Conservation (phyloP, 2,113 vertebrate genomes). For the Colistium nudipinnis region DNA sequence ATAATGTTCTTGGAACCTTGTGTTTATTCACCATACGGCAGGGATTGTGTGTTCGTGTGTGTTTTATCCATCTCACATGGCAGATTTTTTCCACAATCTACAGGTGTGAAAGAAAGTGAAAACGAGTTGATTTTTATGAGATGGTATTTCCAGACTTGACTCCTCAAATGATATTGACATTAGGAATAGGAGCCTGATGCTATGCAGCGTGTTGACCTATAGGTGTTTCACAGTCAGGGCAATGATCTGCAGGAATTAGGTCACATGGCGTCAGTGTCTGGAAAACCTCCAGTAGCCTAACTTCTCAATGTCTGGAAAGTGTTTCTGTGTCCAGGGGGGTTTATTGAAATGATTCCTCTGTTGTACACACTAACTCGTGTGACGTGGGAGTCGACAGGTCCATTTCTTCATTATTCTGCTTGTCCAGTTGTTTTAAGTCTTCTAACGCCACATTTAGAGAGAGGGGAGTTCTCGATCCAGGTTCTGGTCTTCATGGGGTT, state of each 20-base stretch:
- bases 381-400: slow-evolving; percentile 15
- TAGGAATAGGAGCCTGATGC: slow-evolving; percentile 11
- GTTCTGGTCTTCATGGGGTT: neutral
- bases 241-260: slow-evolving; percentile 59
- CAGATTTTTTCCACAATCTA: neutral
- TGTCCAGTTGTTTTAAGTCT: neutral
- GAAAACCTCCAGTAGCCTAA: slow-evolving; percentile 59
- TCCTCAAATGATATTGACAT: no score
- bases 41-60: neutral
- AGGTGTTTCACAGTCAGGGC: slow-evolving; percentile 24
- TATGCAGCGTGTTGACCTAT: slow-evolving; percentile 6
- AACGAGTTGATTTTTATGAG: no score
- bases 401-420: neutral
- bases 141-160: no score
- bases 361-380: slow-evolving; percentile 18
- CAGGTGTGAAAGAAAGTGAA: neutral
- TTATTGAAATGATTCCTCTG: slow-evolving; percentile 25
- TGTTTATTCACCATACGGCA: neutral
- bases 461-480: neutral
- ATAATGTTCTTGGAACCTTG: neutral
- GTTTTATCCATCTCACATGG: neutral
- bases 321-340: slow-evolving; percentile 39
- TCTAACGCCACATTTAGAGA: neutral
- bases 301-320: slow-evolving; percentile 64
- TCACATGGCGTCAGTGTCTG: slow-evolving; percentile 70